Evolutionary conservation across 1,140 invertebrate genomes (phyloP).

Genomic region (Homarus americanus): DNA sequence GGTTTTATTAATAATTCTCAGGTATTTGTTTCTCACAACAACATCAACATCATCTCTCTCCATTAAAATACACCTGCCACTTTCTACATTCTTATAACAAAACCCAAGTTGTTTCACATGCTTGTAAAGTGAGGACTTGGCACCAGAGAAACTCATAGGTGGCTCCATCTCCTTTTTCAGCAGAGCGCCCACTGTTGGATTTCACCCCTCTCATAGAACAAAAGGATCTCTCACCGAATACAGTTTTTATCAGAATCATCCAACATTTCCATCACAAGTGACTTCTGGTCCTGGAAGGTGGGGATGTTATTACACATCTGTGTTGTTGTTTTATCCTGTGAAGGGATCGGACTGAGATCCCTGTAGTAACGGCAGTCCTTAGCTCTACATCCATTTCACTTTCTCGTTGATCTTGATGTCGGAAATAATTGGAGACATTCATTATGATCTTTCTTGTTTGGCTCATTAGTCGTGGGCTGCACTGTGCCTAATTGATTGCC

Average conservation of each 20-base stretch:
- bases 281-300: no score
- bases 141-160: not conserved
- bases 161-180: constrained; percentile 3
- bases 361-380: no score
- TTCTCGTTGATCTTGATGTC: no score
- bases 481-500: no score
- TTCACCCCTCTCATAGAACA: constrained; percentile 34
- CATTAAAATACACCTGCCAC: not conserved
- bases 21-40: not conserved
- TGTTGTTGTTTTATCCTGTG: no score
- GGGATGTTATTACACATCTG: no score
- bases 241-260: constrained; percentile 23
- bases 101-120: not conserved
- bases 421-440: no score
- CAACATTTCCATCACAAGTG: not conserved
- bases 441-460: no score
- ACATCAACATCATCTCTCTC: constrained; percentile 10
- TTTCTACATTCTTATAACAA: not conserved
- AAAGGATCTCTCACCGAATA: constrained; percentile 20
- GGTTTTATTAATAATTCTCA: not conserved
- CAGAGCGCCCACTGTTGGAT: not conserved
- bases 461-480: no score
- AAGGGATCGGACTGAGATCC: no score
- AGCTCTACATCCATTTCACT: no score
- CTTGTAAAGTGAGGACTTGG: not conserved